phyloP scores from a whole-genome alignment of 2,888 invertebrate genomes.

The Heliconius hortense region DNA sequence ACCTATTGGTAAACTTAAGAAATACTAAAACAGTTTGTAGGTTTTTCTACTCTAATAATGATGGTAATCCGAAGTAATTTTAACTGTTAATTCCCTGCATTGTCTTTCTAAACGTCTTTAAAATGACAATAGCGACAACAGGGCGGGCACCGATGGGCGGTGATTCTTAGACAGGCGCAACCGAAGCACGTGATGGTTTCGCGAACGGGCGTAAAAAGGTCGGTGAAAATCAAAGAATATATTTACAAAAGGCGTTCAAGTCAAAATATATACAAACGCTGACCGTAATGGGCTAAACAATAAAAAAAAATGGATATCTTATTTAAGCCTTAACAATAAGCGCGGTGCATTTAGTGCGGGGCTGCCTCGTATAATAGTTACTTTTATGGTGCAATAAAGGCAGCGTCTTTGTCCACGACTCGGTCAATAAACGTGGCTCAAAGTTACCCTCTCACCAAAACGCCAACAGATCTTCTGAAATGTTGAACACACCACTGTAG shows the following conservation, averaged over 20 bases:
- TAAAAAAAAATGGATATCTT: constrained; percentile 79
- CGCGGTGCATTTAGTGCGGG: constrained; percentile 67
- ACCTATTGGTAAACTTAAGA: not conserved
- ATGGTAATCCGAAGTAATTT: constrained; percentile 41
- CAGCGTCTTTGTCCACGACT: constrained; percentile 70
- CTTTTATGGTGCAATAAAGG: constrained; percentile 73
- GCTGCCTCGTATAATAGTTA: constrained; percentile 66
- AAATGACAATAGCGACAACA: constrained; percentile 28
- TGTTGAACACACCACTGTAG: constrained; percentile 35
- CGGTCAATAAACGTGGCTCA: constrained; percentile 67
- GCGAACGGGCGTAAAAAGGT: constrained; percentile 60
- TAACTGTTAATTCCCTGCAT: constrained; percentile 40
- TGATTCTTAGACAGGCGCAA: constrained; percentile 43
- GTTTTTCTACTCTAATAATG: constrained; percentile 28
- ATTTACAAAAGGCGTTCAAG: constrained; percentile 61
- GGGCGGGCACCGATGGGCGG: constrained; percentile 26
- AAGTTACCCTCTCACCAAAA: constrained; percentile 50
- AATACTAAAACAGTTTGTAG: not conserved
- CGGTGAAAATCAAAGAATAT: constrained; percentile 63
- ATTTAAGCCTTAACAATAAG: constrained; percentile 78
- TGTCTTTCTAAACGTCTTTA: constrained; percentile 36
- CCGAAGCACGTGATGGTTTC: constrained; percentile 66
- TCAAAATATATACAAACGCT: constrained; percentile 80
- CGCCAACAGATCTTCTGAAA: constrained; percentile 46
- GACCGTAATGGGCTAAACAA: constrained; percentile 71